Conservation (phyloP, 35 echinoderm and acorn worm genomes). For the Heliocidaris erythrogramma region DNA sequence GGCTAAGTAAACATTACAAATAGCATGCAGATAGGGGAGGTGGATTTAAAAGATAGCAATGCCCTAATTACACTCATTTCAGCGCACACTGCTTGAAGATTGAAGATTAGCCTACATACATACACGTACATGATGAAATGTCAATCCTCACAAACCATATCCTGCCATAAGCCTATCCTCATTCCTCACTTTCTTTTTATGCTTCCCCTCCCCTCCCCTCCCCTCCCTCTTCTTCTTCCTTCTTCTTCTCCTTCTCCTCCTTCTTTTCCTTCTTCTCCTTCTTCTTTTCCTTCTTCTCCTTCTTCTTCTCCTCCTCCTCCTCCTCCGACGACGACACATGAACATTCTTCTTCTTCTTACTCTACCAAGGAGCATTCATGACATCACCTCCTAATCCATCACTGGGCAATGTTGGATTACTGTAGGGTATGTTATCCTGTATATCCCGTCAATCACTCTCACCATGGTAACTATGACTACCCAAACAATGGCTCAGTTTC, state of each 20-base stretch:
- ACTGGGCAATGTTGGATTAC: not conserved
- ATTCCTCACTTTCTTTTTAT: not conserved
- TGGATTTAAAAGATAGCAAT: slow-evolving; percentile 5
- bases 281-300: too few species aligned
- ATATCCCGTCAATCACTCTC: not conserved
- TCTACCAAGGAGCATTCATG: not conserved
- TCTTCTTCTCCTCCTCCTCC: too few species aligned
- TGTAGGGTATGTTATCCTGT: not conserved
- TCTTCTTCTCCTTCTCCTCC: too few species aligned
- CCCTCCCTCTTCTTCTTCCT: too few species aligned
- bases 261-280: too few species aligned
- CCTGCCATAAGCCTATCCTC: not conserved
- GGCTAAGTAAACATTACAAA: not conserved
- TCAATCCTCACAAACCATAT: not conserved
- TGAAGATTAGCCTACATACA: not conserved
- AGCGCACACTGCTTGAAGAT: not conserved
- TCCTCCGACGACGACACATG: too few species aligned
- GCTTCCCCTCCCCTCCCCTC: not conserved
- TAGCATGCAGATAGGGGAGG: not conserved
- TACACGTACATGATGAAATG: not conserved
- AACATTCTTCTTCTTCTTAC: not conserved
- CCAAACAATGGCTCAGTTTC: not conserved
- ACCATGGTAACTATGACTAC: not conserved
- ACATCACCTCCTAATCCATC: not conserved
- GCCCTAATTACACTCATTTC: not conserved